Evolutionary conservation across 2,113 vertebrate genomes (phyloP), one percentile per base, ranked within the genome.

Genomic region (Stegastes partitus): DNA sequence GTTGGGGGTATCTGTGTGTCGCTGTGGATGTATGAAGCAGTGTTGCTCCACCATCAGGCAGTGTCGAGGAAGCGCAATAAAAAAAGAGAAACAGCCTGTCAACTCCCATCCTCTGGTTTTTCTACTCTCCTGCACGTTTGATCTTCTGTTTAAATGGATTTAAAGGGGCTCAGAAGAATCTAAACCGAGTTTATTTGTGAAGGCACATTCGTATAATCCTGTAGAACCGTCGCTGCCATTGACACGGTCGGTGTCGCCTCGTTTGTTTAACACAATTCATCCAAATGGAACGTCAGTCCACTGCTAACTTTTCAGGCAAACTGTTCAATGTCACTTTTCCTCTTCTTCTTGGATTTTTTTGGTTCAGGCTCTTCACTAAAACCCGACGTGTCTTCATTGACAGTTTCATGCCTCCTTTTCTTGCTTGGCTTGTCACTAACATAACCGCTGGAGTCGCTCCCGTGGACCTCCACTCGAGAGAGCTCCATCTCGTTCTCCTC

Each of bases 391-490:
- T 12, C 47, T 11, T 90, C 92, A 11, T 79, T 70, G 0, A 25
- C 80, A 31, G 83, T 84, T 51, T 93, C 92, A 45, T 83, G 95
- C 77, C 95, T 96, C 87, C 95, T 96, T 91, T 96, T 97, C 81
- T 92, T 97, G 75, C 79, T 93, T 44, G 93, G 92, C 76, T 95
- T 97, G 51, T 94, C 95, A 69, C 95, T 96, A 1, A 94, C 79
- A 80, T 96, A 96, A 75, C 96, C 95, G 21, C 95, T 96, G 31
- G 95, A 96, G 93, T 97, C 95, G 74, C 95, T 97, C 42, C 67
- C 71, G 2, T 91, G 94, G 44, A 94, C 74, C 22, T 93, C 85
- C 25, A 78, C 51, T 3, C 88, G 87, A 63, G 93, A 59, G 59
- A 87, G 12, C 25, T 34, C 72, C 0, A 75, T 59, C 25, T 85